Conservation (phyloP, 2,797 vertebrate species). For the Chloroceryle inda region DNA sequence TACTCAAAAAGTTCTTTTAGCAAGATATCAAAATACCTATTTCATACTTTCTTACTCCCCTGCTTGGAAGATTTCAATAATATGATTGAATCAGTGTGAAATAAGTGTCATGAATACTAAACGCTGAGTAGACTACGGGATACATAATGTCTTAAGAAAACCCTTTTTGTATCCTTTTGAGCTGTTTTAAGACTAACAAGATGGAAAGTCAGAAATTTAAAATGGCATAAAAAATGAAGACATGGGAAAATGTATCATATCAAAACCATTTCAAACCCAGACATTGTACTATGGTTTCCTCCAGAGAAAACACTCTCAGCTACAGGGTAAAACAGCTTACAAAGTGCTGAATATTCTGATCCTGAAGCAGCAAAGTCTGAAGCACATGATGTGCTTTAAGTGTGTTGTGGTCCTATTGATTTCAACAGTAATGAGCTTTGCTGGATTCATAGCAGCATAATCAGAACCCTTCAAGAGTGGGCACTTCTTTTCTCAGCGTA, state of each 20-base stretch:
- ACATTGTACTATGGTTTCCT: neutral
- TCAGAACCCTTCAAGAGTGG: neutral
- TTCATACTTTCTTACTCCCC: neutral
- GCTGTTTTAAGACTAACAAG: neutral
- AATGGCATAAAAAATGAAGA: neutral
- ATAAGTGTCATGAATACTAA: constrained; percentile 25
- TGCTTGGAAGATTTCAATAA: neutral
- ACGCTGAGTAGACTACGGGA: neutral
- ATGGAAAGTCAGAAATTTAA: neutral
- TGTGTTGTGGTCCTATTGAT: constrained; percentile 12
- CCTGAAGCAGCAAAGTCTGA: constrained; percentile 9
- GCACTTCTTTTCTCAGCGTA: neutral
- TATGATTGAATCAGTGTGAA: constrained; percentile 13
- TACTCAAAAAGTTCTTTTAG: neutral
- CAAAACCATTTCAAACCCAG: neutral
- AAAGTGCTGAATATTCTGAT: constrained; percentile 6
- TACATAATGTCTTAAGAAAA: constrained; percentile 7
- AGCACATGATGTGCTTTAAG: constrained; percentile 20
- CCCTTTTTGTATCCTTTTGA: neutral
- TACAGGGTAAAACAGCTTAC: neutral
- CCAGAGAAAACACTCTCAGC: neutral
- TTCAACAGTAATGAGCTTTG: constrained; percentile 20
- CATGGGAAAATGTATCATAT: neutral
- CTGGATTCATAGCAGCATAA: neutral
- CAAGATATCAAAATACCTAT: neutral